Percentiles rank a stretch among this genome's conserved stretches.
These are phyloP conservation scores for Rotaria socialis DNA, from an alignment of 2,888 invertebrate genomes.

Conservation along the genomic window DNA sequence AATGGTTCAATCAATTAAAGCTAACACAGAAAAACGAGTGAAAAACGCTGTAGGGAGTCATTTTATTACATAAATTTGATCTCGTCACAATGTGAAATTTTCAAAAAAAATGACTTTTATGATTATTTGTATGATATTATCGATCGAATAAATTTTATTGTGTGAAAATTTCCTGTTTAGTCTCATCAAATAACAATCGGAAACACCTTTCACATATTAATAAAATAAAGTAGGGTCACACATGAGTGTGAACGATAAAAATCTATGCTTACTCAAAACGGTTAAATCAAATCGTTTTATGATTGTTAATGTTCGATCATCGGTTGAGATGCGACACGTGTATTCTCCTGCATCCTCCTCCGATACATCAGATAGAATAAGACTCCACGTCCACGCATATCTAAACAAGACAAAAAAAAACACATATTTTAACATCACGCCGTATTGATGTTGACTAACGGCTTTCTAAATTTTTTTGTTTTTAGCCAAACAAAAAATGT, in stretches of 20 bases:
- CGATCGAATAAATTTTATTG: background rate
- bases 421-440: background rate
- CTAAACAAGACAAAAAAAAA: background rate
- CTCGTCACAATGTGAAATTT: too few species aligned
- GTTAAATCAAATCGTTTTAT: conserved; percentile 30
- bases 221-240: background rate
- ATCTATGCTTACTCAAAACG: conserved; percentile 26
- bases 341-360: conserved; percentile 30
- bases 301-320: background rate
- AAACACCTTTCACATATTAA: conserved; percentile 7
- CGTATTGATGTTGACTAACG: background rate
- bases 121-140: too few species aligned
- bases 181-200: conserved; percentile 15
- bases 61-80: too few species aligned
- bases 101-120: too few species aligned
- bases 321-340: background rate
- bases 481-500: background rate
- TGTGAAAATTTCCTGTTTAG: background rate
- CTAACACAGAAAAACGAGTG: too few species aligned
- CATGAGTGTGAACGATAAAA: conserved; percentile 18
- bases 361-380: background rate
- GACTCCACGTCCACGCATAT: conserved; percentile 29
- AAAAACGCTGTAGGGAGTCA: too few species aligned
- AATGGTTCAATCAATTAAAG: background rate
- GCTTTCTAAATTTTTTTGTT: background rate